Evolutionary conservation across 1,140 invertebrate species (phyloP), one percentile per base, ranked within the genome.

Genomic region (Philopotamus ludificatus): DNA sequence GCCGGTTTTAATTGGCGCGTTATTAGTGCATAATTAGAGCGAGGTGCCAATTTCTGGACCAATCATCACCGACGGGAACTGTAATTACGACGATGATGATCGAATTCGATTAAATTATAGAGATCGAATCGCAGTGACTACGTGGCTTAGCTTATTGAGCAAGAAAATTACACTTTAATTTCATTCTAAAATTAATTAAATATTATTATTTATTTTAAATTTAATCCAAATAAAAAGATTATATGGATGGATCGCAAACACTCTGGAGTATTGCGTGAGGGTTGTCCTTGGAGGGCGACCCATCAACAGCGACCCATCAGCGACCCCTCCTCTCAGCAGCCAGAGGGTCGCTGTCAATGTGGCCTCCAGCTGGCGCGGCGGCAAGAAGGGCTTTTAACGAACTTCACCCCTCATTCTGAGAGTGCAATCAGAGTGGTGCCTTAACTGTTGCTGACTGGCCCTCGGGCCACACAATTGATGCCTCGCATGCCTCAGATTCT

Each of bases 341-440:
- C 39, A 16, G 15, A 45, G 57, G 16, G 57, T 57, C 25, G 4
- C 42, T 25, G 21, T 67, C 59, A 62, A 67, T 68, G 62, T 51
- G 53, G 57, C 57, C 64, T 57, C 57, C 64, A 66, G 58, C 57
- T 60, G 55, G 12, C 18, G n/a, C 45, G 47, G 22, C 49, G 67
- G 58, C 54, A 39, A 42, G 53, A 47, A 39, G 58, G 62, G 50
- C 62, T 65, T 68, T 68, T 65, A 68, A 65, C 67, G 58, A 65
- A 68, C 42, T 45, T 44, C 47, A 18, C 57, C 67, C 28, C 67
- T 62, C 63, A 47, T 68, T 50, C 65, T 34, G 49, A 25, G 42
- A 64, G 63, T 65, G 57, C 62, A 68, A 65, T 62, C 44, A 53
- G 51, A 47, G 16, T 22, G 22, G 47, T 58, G 53, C 41, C 63